phyloP scores from a whole-genome alignment of 2,888 invertebrate genomes.

The Hirtodrosophila cameraria region DNA sequence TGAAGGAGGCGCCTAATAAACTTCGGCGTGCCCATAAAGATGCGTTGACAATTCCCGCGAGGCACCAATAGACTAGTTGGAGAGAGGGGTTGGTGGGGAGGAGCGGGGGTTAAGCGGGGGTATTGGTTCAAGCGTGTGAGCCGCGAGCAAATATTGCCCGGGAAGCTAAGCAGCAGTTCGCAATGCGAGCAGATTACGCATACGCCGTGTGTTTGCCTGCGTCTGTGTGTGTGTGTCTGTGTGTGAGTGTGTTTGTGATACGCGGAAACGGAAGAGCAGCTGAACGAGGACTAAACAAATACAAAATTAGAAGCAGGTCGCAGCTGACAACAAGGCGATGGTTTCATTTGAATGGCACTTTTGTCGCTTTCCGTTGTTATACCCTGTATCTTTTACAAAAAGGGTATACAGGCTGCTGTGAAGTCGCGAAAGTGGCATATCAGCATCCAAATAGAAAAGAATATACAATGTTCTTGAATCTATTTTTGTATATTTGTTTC shows the following conservation, averaged over 20 bases:
- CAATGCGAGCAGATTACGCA: slow-evolving; percentile 65
- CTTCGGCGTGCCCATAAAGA: slow-evolving; percentile 63
- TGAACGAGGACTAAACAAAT: slow-evolving; percentile 40
- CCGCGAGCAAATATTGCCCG: slow-evolving; percentile 8
- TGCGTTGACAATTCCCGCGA: slow-evolving; percentile 71
- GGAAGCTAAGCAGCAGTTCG: slow-evolving; percentile 11
- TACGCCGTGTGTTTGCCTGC: slow-evolving; percentile 60
- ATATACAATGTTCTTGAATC: no score
- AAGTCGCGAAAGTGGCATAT: no score
- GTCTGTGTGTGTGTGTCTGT: slow-evolving; percentile 21
- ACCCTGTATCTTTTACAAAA: no score
- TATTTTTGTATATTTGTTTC: no score
- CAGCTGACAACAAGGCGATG: slow-evolving; percentile 23
- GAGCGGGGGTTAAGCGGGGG: slow-evolving; percentile 1
- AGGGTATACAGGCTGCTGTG: no score
- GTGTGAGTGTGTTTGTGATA: not conserved
- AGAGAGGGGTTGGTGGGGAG: not conserved
- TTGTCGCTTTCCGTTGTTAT: not conserved
- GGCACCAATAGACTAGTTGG: slow-evolving; percentile 19
- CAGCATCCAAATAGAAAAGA: no score
- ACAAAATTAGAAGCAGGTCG: slow-evolving; percentile 54
- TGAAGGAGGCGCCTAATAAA: slow-evolving; percentile 64
- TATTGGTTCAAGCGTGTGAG: slow-evolving; percentile 46
- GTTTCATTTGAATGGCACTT: slow-evolving; percentile 32
- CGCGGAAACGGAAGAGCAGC: not conserved